phyloP scores from a whole-genome alignment of 1,140 invertebrate species.

The Ips nitidus region DNA sequence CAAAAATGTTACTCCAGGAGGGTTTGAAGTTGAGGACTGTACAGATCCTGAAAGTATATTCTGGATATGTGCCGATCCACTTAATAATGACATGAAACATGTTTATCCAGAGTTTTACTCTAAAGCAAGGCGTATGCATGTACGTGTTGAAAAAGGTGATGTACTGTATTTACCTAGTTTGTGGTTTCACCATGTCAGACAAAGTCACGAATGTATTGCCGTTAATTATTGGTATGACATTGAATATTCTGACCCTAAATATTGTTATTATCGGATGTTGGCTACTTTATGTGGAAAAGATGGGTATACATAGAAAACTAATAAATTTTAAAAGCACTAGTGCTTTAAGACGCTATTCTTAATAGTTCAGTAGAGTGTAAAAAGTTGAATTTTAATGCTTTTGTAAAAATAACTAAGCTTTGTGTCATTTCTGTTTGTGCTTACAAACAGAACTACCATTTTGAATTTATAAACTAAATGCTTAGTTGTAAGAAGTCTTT shows the following conservation, averaged over 20 bases:
- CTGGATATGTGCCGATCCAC: conserved; percentile 73
- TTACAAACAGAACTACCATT: too few species aligned
- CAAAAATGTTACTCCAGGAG: conserved; percentile 50
- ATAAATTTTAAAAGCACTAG: neutral
- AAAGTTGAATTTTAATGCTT: neutral
- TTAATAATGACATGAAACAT: conserved; percentile 57
- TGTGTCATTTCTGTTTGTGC: too few species aligned
- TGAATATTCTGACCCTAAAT: conserved; percentile 78
- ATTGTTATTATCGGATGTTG: conserved; percentile 79
- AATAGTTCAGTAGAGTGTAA: neutral
- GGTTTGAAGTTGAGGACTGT: conserved; percentile 40
- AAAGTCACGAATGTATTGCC: conserved; percentile 80
- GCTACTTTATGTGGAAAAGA: conserved; percentile 51
- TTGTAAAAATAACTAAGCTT: too few species aligned
- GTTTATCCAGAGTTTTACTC: conserved; percentile 65
- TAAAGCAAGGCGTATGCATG: conserved; percentile 61
- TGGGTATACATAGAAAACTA: conserved; percentile 12
- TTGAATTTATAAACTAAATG: too few species aligned
- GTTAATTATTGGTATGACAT: conserved; percentile 91
- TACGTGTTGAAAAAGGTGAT: conserved; percentile 71
- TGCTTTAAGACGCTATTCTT: neutral
- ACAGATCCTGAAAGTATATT: conserved; percentile 43
- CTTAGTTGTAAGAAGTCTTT: too few species aligned
- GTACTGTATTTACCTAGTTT: conserved; percentile 79
- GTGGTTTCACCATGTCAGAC: conserved; percentile 86